Evolutionary conservation across 2,797 vertebrate species (phyloP).

Genomic region (Coregonus suidteri): DNA sequence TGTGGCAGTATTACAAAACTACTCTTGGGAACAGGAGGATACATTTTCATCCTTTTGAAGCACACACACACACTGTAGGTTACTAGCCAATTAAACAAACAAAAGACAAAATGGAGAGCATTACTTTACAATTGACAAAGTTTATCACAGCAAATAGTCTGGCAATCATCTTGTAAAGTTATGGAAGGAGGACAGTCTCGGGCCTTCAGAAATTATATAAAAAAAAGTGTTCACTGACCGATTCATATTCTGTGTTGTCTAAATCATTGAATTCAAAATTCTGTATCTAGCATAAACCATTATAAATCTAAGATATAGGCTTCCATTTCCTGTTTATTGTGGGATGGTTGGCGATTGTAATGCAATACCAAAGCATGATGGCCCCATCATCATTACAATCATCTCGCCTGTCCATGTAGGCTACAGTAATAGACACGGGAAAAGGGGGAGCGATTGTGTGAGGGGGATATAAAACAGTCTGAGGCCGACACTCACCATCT

Average conservation of each 20-base stretch:
- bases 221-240: no score
- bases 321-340: not conserved
- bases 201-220: no score
- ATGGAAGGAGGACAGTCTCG: no score
- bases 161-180: no score
- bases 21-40: no score
- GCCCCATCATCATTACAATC: no score
- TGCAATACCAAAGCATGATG: not conserved
- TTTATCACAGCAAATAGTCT: not conserved
- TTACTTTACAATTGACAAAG: not conserved
- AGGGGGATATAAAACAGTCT: not conserved
- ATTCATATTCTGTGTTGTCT: no score
- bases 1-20: not conserved
- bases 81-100: not conserved
- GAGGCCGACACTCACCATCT: constrained; percentile 6
- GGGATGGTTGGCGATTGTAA: not conserved
- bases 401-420: not conserved
- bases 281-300: not conserved
- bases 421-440: not conserved
- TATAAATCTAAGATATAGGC: not conserved
- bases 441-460: not conserved
- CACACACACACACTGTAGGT: not conserved
- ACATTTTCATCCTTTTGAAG: not conserved
- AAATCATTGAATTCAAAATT: not conserved
- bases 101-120: not conserved